A percentile compares a stretch with the other conserved stretches of the same genome.
phyloP scores from a whole-genome alignment of 2,888 invertebrate species.

The Lycia hirtaria region DNA sequence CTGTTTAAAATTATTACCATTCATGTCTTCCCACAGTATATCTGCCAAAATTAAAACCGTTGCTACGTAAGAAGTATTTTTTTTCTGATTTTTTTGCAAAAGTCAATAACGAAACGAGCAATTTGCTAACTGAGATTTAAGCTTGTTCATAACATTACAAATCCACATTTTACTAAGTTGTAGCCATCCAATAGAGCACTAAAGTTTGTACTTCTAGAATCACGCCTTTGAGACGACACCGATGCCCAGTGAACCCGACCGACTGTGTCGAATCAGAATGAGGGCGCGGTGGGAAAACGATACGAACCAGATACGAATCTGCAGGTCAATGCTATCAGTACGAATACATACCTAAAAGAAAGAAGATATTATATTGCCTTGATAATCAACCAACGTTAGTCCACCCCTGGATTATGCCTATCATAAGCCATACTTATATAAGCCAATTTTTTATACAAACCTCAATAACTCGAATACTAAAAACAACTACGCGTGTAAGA shows the following conservation, averaged over 20 bases:
- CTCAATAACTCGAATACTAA: no score
- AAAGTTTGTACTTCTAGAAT: no score
- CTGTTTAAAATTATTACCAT: constrained; percentile 2
- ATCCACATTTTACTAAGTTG: no score
- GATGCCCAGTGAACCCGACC: neutral
- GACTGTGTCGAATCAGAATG: neutral
- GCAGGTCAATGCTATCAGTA: neutral
- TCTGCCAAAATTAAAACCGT: neutral
- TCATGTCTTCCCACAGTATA: neutral
- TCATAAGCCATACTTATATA: no score
- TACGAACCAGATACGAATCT: neutral
- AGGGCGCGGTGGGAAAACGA: neutral
- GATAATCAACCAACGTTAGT: neutral
- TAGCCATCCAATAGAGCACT: no score
- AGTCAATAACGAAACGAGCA: neutral
- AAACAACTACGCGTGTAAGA: no score
- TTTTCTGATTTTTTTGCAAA: no score
- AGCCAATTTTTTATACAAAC: no score
- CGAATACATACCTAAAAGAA: neutral
- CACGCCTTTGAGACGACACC: no score
- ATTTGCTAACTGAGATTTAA: neutral
- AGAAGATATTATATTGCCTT: neutral
- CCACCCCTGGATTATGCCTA: no score
- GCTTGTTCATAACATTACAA: no score
- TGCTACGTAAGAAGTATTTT: neutral